Conservation (phyloP, 2,888 invertebrate genomes). For the Sminthurinus aureus region DNA sequence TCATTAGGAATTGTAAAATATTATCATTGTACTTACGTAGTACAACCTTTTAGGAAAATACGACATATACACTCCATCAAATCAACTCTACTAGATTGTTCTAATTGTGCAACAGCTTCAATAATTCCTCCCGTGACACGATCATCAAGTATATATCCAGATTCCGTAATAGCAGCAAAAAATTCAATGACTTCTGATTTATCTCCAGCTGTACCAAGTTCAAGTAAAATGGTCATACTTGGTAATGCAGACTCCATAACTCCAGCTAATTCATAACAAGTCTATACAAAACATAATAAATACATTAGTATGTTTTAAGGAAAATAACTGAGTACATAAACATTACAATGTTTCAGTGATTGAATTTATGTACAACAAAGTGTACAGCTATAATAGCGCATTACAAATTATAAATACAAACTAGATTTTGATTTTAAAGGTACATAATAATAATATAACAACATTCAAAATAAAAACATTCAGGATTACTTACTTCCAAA, state of each 20-base stretch:
- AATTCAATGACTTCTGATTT: slow-evolving; percentile 54
- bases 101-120: slow-evolving; percentile 50
- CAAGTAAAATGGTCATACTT: slow-evolving; percentile 49
- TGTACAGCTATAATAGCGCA: too few species aligned
- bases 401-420: too few species aligned
- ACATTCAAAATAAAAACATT: too few species aligned
- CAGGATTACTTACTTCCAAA: slow-evolving; percentile 27
- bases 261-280: slow-evolving; percentile 15
- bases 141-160: slow-evolving; percentile 42
- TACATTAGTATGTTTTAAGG: background rate
- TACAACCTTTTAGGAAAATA: slow-evolving; percentile 46
- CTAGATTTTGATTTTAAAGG: too few species aligned
- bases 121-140: slow-evolving; percentile 46
- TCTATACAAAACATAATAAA: slow-evolving; percentile 11
- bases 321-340: too few species aligned
- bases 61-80: slow-evolving; percentile 43
- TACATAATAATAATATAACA: too few species aligned
- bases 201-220: slow-evolving; percentile 50
- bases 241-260: slow-evolving; percentile 39
- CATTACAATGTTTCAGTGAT: too few species aligned
- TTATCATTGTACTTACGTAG: slow-evolving; percentile 17
- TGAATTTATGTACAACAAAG: too few species aligned
- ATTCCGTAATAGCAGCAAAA: slow-evolving; percentile 45
- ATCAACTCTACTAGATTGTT: slow-evolving; percentile 40
- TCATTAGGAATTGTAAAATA: background rate